Conservation (phyloP, 2,888 invertebrate genomes). For the Conomelus anceps region DNA sequence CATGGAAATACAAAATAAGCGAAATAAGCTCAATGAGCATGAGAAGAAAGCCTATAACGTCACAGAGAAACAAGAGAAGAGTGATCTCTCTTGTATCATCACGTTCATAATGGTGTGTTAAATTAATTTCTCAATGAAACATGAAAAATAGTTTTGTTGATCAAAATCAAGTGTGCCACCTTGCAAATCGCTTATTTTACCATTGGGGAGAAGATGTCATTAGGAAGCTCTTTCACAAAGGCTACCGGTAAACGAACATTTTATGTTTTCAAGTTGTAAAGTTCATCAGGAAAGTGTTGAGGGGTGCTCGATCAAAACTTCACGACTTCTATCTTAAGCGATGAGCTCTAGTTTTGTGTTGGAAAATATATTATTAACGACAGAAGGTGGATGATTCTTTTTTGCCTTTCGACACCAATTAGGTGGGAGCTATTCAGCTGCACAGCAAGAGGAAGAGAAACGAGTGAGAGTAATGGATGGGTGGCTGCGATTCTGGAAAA, state of each 20-base stretch:
- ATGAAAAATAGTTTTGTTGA: too few species aligned
- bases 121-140: too few species aligned
- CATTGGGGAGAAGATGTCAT: too few species aligned
- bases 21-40: too few species aligned
- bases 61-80: too few species aligned
- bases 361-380: background rate
- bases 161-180: too few species aligned
- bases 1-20: too few species aligned
- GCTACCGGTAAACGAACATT: background rate
- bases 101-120: too few species aligned
- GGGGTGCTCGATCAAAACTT: background rate
- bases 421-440: background rate
- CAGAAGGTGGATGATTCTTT: background rate
- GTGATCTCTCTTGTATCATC: too few species aligned
- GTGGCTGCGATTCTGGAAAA: background rate
- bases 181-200: too few species aligned
- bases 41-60: too few species aligned
- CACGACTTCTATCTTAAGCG: background rate
- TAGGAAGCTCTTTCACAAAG: too few species aligned
- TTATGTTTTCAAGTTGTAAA: background rate
- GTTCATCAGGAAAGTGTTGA: background rate
- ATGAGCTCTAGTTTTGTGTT: background rate
- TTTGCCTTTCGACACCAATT: background rate
- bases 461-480: background rate
- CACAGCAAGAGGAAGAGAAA: background rate